Conservation (phyloP, 2,113 vertebrate genomes). For the Elephantulus edwardii region DNA sequence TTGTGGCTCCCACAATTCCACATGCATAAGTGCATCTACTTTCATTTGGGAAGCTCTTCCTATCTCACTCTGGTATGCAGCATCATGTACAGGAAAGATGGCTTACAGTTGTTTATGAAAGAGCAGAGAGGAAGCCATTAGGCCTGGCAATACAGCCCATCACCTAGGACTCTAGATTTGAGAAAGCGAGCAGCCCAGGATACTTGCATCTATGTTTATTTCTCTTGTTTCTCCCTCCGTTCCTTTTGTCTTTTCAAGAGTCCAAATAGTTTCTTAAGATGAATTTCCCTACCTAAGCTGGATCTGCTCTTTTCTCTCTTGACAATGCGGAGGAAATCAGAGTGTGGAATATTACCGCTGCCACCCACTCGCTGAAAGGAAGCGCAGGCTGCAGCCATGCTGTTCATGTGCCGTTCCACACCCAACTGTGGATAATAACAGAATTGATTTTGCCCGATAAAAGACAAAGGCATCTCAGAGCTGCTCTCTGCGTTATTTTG, state of each 20-base stretch:
- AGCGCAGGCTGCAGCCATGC: conserved; percentile 29
- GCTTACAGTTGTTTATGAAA: neutral
- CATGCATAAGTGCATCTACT: conserved; percentile 54
- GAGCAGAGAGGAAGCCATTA: conserved; percentile 21
- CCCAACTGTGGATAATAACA: conserved; percentile 66
- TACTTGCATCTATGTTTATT: conserved; percentile 25
- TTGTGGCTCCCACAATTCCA: conserved; percentile 51
- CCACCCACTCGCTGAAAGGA: conserved; percentile 24
- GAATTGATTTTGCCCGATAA: conserved; percentile 72
- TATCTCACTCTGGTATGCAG: conserved; percentile 5
- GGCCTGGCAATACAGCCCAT: conserved; percentile 1
- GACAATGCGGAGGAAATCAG: conserved; percentile 50
- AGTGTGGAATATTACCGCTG: conserved; percentile 43
- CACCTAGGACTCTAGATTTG: neutral
- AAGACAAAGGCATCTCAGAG: conserved; percentile 67
- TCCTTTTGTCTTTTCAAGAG: conserved; percentile 57
- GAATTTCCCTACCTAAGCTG: conserved; percentile 53
- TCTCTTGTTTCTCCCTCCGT: conserved; percentile 29
- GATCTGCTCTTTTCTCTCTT: conserved; percentile 35
- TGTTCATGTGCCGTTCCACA: conserved; percentile 48
- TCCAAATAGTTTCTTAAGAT: conserved; percentile 62
- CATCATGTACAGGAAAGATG: neutral
- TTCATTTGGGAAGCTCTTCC: conserved; percentile 64
- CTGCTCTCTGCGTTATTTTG: conserved; percentile 50
- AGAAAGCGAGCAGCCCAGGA: neutral